Evolutionary conservation across 92 coral and sea anemone genomes (phyloP).

Genomic region (Pocillopora grandis): DNA sequence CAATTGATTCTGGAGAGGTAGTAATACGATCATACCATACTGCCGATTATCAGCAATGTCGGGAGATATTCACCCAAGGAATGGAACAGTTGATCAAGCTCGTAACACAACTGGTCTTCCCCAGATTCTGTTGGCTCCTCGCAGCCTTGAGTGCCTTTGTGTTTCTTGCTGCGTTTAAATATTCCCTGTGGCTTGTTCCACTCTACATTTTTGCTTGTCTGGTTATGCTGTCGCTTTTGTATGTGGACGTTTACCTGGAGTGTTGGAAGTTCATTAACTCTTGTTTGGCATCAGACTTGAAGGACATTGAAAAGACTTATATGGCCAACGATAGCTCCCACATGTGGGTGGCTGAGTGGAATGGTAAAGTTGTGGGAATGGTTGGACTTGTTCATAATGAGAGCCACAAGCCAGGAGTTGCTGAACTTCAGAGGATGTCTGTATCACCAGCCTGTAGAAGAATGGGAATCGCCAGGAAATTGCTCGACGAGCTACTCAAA

Average conservation of each 20-base stretch:
- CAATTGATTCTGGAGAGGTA: conserved; percentile 18
- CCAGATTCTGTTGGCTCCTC: conserved; percentile 61
- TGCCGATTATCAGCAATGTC: conserved; percentile 55
- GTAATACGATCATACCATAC: conserved; percentile 63
- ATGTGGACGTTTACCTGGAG: conserved; percentile 63
- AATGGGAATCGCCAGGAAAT: conserved; percentile 72
- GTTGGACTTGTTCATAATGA: conserved; percentile 62
- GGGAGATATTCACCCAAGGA: conserved; percentile 74
- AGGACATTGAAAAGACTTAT: conserved; percentile 65
- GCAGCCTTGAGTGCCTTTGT: conserved; percentile 45
- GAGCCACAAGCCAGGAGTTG: conserved; percentile 65
- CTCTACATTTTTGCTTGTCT: conserved; percentile 63
- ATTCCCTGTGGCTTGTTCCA: conserved; percentile 62
- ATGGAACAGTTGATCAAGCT: conserved; percentile 59
- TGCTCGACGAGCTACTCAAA: conserved; percentile 46
- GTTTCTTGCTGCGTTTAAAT: conserved; percentile 55
- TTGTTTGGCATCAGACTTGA: conserved; percentile 66
- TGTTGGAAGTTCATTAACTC: conserved; percentile 53
- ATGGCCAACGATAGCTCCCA: conserved; percentile 55
- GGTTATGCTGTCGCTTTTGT: conserved; percentile 64
- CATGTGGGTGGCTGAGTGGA: conserved; percentile 77
- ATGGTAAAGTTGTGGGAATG: conserved; percentile 77
- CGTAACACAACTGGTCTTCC: conserved; percentile 57
- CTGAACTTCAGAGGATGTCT: conserved; percentile 76
- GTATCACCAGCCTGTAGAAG: conserved; percentile 56